Percentiles rank a stretch among this genome's conserved stretches.
These are phyloP conservation scores for Nymphalis urticae DNA, from an alignment of 2,888 invertebrate species.

Conservation along the genomic window DNA sequence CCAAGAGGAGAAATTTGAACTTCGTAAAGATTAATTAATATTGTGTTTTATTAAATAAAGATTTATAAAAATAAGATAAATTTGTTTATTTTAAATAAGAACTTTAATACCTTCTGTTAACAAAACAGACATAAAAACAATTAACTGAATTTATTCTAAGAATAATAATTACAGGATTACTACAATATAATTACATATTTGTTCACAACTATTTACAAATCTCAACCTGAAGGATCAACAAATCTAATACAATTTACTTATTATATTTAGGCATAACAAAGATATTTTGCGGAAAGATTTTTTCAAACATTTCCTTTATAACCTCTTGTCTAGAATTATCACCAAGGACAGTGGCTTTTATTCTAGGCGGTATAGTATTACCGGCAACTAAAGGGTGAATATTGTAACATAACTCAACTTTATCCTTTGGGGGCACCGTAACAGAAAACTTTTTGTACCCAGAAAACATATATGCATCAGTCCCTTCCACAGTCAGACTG, in stretches of 20 bases:
- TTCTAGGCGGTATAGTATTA: slow-evolving; percentile 85
- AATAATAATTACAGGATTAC: slow-evolving; percentile 69
- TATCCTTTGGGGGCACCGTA: slow-evolving; percentile 83
- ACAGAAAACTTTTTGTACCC: slow-evolving; percentile 92
- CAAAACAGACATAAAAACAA: slow-evolving; percentile 55
- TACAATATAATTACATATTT: slow-evolving; percentile 68
- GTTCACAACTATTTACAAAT: slow-evolving; percentile 74
- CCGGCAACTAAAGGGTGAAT: slow-evolving; percentile 90
- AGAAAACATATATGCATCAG: slow-evolving; percentile 96
- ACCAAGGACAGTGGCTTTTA: slow-evolving; percentile 78
- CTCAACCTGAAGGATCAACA: slow-evolving; percentile 53
- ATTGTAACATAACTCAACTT: slow-evolving; percentile 86
- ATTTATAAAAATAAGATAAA: slow-evolving; percentile 43
- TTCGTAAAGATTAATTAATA: slow-evolving; percentile 92
- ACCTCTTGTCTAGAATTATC: slow-evolving; percentile 63
- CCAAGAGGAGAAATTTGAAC: slow-evolving; percentile 86
- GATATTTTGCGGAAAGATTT: slow-evolving; percentile 75
- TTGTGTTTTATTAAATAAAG: slow-evolving; percentile 36
- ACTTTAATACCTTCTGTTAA: slow-evolving; percentile 38
- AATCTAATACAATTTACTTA: slow-evolving; percentile 63
- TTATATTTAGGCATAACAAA: slow-evolving; percentile 81
- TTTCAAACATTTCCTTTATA: slow-evolving; percentile 74
- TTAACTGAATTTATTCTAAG: slow-evolving; percentile 68
- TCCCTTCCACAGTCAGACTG: slow-evolving; percentile 88
- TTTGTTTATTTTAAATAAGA: slow-evolving; percentile 40